Evolutionary conservation across 2,888 invertebrate genomes (phyloP).

Genomic region (Syrista parreyssii): DNA sequence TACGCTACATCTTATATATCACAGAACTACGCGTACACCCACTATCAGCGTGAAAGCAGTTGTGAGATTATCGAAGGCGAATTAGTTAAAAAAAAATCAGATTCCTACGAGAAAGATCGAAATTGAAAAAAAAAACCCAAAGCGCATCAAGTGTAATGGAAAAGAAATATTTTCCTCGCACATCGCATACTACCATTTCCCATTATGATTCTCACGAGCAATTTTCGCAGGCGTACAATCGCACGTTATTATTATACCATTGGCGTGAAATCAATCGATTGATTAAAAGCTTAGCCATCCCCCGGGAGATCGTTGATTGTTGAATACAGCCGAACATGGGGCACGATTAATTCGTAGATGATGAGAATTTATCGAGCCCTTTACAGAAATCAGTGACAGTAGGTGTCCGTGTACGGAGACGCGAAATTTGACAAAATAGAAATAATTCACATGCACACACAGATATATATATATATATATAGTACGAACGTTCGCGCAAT

Average conservation of each 20-base stretch:
- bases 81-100: constrained; percentile 4
- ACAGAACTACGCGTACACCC: constrained; percentile 66
- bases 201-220: too few relatives aligned
- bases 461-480: not conserved
- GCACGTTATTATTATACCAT: too few relatives aligned
- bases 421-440: not conserved
- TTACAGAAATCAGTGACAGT: not conserved
- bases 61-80: constrained; percentile 11
- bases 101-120: not conserved
- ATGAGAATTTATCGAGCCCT: not conserved
- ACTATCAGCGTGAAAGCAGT: constrained; percentile 50
- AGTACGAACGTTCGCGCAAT: not conserved
- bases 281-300: not conserved
- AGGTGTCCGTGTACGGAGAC: not conserved
- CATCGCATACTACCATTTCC: not conserved
- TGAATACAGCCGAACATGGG: not conserved
- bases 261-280: too few relatives aligned
- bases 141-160: not conserved
- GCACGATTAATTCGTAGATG: not conserved
- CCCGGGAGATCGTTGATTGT: not conserved
- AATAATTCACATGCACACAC: not conserved
- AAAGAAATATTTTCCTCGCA: not conserved
- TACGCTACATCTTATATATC: constrained; percentile 66
- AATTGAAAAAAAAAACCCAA: not conserved
- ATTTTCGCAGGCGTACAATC: too few relatives aligned